phyloP scores from a whole-genome alignment of 1,140 invertebrate genomes.

The Zaprionus taronus region DNA sequence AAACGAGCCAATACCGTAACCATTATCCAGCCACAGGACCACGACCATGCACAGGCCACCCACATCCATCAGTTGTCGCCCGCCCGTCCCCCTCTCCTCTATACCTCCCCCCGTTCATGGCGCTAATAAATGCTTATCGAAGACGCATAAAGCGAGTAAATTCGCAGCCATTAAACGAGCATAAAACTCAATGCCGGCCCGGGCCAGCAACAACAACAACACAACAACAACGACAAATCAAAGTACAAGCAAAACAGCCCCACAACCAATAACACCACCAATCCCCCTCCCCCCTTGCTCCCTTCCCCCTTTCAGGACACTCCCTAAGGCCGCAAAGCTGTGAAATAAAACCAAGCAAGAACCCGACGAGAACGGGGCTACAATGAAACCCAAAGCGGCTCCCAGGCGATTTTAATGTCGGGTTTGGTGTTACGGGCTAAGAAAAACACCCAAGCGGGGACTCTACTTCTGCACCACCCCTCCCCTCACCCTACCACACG shows the following conservation, averaged over 20 bases:
- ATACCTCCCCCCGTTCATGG: constrained; percentile 41
- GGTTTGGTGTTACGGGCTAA: constrained; percentile 51
- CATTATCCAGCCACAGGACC: constrained; percentile 52
- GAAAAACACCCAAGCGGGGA: constrained; percentile 20
- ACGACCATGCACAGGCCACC: neutral
- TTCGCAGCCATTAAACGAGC: constrained; percentile 81
- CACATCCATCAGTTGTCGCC: neutral
- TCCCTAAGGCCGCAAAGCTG: constrained; percentile 52
- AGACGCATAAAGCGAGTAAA: constrained; percentile 82
- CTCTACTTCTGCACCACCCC: neutral
- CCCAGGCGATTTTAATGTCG: constrained; percentile 78
- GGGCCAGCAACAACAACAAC: constrained; percentile 16
- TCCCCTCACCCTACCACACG: neutral
- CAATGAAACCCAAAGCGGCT: constrained; percentile 81
- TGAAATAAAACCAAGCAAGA: constrained; percentile 76
- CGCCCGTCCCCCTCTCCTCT: neutral
- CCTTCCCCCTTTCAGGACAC: constrained; percentile 9
- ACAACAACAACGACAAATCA: constrained; percentile 71
- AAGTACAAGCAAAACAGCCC: constrained; percentile 71
- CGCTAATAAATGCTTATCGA: constrained; percentile 82
- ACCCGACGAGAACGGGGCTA: constrained; percentile 39
- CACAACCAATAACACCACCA: neutral
- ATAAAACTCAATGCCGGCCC: constrained; percentile 67
- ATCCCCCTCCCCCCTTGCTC: neutral
- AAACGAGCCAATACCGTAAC: constrained; percentile 68